Evolutionary conservation across 2,797 vertebrate genomes (phyloP).

Genomic region (Ptychadena robeensis): DNA sequence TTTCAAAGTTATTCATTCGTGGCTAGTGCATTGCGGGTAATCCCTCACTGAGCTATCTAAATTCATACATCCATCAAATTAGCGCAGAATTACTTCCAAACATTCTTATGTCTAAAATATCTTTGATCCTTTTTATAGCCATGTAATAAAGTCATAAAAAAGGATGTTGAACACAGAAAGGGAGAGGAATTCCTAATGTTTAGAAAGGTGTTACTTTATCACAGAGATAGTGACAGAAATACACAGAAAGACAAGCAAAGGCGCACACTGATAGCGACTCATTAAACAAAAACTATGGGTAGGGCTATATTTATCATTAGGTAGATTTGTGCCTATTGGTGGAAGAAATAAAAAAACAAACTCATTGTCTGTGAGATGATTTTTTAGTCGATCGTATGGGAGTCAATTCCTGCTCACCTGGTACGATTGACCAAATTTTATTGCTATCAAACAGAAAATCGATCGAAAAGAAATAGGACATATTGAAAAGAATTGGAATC

Average conservation of each 20-base stretch:
- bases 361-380: too few species aligned
- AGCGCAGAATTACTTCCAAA: too few species aligned
- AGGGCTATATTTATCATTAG: not conserved
- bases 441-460: too few species aligned
- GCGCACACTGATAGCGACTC: not conserved
- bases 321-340: not conserved
- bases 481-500: too few species aligned
- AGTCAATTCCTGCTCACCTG: too few species aligned
- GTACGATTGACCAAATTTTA: too few species aligned
- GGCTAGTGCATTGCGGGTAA: too few species aligned
- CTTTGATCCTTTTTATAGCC: conserved; percentile 15
- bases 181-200: conserved; percentile 1
- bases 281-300: not conserved
- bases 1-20: not conserved
- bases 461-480: too few species aligned
- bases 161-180: not conserved
- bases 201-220: conserved; percentile 30
- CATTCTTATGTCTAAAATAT: not conserved
- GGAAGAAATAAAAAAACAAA: not conserved
- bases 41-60: not conserved
- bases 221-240: not conserved
- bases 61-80: not conserved
- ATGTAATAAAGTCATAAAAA: conserved; percentile 47
- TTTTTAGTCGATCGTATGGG: too few species aligned
- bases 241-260: not conserved